Evolutionary conservation across 2,797 vertebrate genomes (phyloP), one percentile per base, ranked within the genome.

Genomic region (Hippoglossus hippoglossus): DNA sequence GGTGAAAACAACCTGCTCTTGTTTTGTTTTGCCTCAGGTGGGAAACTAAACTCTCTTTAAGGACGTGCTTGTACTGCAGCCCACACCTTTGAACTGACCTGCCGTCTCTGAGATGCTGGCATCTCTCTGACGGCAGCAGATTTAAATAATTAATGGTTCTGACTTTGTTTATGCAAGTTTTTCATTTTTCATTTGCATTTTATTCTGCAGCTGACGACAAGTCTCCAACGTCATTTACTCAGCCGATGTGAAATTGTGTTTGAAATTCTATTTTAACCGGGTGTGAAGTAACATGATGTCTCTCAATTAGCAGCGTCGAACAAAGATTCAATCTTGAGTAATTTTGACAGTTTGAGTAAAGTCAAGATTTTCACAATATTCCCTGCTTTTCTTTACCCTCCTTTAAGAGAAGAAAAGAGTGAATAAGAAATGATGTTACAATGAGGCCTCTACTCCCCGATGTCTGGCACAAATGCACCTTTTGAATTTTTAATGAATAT

Each of bases 401-500:
- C 6, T 49, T 58, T 34, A 47, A 11, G 24, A 12, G n/a, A 41
- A 5, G 21, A 47, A 16, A 59, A 21, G 7, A 19, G 19, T 21
- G 21, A 67, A 25, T n/a, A 26, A 58, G 24, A 69, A 47, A 47
- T 46, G 3, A 19, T 46, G 1, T 49, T 34, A 53, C 8, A 63
- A 56, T 4, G 12, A 62, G 19, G 25, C 15, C 3, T 34, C 13
- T 58, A 13, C 36, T 65, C n/a, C 15, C 56, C 24, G 41, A 62
- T 58, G 63, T 41, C 24, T 70, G 58, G 7, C 28, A 53, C 66
- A 36, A 50, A 4, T 57, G 56, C 11, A 64, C n/a, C 55, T 59
- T 76, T 62, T 68, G 22, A 4, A 69, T 77, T 72, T 74, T 73
- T 81, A 52, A 77, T 77, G 25, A 53, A 2, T 15, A 13, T 26